Evolutionary conservation across 1,140 invertebrate genomes (phyloP).

Genomic region (Colletes latitarsis): DNA sequence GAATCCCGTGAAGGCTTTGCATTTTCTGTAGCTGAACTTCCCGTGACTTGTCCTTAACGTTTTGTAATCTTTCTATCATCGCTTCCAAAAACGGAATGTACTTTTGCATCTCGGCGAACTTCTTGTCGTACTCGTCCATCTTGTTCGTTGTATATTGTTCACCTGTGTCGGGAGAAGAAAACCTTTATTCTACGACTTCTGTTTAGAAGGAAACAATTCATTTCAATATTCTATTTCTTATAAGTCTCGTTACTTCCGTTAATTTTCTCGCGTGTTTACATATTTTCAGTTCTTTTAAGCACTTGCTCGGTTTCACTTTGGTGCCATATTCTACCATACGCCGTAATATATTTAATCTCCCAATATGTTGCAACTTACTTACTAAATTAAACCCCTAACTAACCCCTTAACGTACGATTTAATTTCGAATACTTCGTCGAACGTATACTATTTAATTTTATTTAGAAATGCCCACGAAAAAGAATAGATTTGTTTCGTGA

Average conservation of each 20-base stretch:
- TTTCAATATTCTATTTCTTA: neutral
- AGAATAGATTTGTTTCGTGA: too few species aligned
- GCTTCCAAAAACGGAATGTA: slow-evolving; percentile 85
- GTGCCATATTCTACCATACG: neutral
- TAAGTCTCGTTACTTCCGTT: slow-evolving; percentile 6
- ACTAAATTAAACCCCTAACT: too few species aligned
- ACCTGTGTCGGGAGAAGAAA: slow-evolving; percentile 64
- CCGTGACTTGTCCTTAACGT: slow-evolving; percentile 80
- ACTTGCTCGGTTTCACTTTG: neutral
- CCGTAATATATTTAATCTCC: neutral
- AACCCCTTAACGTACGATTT: too few species aligned
- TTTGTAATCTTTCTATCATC: slow-evolving; percentile 84
- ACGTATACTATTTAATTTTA: too few species aligned
- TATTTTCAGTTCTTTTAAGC: neutral
- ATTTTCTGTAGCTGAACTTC: slow-evolving; percentile 84
- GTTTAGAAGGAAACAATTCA: neutral
- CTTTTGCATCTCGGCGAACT: slow-evolving; percentile 85
- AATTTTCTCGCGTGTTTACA: neutral
- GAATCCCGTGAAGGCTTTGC: slow-evolving; percentile 83
- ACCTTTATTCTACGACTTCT: slow-evolving; percentile 45
- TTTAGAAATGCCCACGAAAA: too few species aligned
- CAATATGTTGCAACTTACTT: too few species aligned
- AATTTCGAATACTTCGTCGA: too few species aligned
- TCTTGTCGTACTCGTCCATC: slow-evolving; percentile 82
- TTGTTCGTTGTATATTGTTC: slow-evolving; percentile 43